Evolutionary conservation across 2,797 vertebrate genomes (phyloP), one percentile per base, ranked within the genome.

Genomic region (Taenioides sp.): DNA sequence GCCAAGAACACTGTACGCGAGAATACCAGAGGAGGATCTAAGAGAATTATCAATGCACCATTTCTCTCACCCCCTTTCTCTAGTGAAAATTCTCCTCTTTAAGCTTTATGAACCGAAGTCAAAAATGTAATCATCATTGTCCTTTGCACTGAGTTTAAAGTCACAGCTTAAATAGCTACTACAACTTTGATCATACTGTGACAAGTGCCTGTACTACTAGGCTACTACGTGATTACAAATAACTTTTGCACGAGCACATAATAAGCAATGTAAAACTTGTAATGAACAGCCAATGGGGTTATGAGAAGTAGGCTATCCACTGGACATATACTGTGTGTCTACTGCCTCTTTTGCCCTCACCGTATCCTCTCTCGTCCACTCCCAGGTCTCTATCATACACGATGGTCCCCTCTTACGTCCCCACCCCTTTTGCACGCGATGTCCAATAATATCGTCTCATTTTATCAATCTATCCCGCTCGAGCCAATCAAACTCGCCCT

Each of bases 1-100:
- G 89, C 83, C 57, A 76, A 89, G 84, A 82, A 86, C 82, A 90
- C 87, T 88, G 71, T 0, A 71, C 80, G 84, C 72, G 63, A 84
- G 83, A 50, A 28, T 50, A 27, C 78, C 89, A 81, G 81, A 59
- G 87, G 85, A 87, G 83, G 87, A 90, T 90, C 86, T 88, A 85
- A 76, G 90, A 86, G 87, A 91, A 91, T 92, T 92, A 91, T 90
- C 89, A 89, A 91, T 89, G 90, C 90, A 91, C 87, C 89, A 92
- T 92, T 91, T 91, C 89, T 88, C 85, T 83, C 78, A 64, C 69
- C 82, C 70, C 23, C 31, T 7, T 17, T 49, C 77, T 87, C 87
- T 84, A 81, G 77, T 84, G 86, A 83, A 83, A 80, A 86, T 80
- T 83, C 84, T 84, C 86, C 90, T 88, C 81, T 71, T 88, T 76